Evolutionary conservation across 2,888 invertebrate genomes (phyloP).

Genomic region (Lepidochitona cinerea): DNA sequence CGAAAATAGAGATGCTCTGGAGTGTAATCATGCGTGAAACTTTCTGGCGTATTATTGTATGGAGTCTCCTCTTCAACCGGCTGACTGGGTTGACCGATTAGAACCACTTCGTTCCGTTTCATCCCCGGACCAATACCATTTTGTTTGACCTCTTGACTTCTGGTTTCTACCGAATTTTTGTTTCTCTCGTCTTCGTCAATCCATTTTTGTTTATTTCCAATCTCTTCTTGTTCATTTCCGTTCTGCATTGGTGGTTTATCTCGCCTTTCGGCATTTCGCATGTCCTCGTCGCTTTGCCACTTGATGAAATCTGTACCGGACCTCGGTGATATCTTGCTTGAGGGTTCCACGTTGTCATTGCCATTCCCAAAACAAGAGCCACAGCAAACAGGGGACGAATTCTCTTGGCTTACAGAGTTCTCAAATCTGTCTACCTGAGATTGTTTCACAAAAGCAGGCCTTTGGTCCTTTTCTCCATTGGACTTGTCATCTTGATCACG

Average conservation of each 20-base stretch:
- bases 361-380: not conserved
- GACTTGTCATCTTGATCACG: not conserved
- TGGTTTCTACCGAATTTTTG: too few species aligned
- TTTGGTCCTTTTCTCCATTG: not conserved
- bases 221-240: not conserved
- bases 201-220: not conserved
- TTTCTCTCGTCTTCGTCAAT: too few species aligned
- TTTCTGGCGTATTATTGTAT: too few species aligned
- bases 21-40: not conserved
- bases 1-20: not conserved
- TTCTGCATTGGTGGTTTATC: not conserved
- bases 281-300: not conserved
- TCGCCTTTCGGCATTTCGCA: not conserved
- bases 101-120: too few species aligned
- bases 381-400: not conserved
- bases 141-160: too few species aligned
- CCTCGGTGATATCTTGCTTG: not conserved
- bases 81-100: not conserved
- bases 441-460: not conserved
- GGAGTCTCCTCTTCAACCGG: not conserved
- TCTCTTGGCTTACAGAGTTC: not conserved
- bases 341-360: too few species aligned
- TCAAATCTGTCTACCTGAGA: not conserved
- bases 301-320: not conserved
- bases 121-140: too few species aligned